Conservation (phyloP, 2,797 vertebrate genomes). For the Chromis chromis region DNA sequence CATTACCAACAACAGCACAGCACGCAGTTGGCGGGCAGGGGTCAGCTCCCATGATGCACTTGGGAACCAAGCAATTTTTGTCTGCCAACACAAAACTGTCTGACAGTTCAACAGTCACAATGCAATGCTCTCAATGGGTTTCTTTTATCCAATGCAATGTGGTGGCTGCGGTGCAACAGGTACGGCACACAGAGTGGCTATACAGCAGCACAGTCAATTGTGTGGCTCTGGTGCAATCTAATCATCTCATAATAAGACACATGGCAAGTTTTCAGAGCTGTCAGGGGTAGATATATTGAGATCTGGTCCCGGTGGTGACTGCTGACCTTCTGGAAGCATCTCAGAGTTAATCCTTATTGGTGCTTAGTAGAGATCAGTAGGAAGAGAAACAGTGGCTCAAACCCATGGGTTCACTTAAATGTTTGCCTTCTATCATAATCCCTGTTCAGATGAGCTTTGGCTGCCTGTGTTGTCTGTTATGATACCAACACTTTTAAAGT, state of each 20-base stretch:
- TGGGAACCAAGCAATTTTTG: constrained; percentile 46
- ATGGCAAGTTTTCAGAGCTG: constrained; percentile 32
- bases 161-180: constrained; percentile 33
- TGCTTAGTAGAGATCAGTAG: constrained; percentile 40
- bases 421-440: constrained; percentile 41
- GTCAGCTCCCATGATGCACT: constrained; percentile 59
- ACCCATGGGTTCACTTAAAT: constrained; percentile 31
- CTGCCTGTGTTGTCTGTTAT: constrained; percentile 16
- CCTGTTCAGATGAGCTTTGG: constrained; percentile 49
- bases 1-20: constrained; percentile 48
- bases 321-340: constrained; percentile 64
- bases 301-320: constrained; percentile 46
- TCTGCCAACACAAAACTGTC: constrained; percentile 37
- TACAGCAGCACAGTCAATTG: not conserved
- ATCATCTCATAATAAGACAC: constrained; percentile 45
- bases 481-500: constrained; percentile 20
- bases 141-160: constrained; percentile 38
- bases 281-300: constrained; percentile 25
- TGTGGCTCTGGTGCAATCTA: constrained; percentile 38
- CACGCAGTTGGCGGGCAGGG: constrained; percentile 23
- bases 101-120: constrained; percentile 41
- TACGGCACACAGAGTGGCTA: constrained; percentile 28
- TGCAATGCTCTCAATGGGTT: constrained; percentile 40
- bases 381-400: constrained; percentile 13
- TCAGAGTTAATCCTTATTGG: constrained; percentile 52